Evolutionary conservation across 2,888 invertebrate species (phyloP), one percentile per base, ranked within the genome.

Genomic region (Iphiclides podalirius): DNA sequence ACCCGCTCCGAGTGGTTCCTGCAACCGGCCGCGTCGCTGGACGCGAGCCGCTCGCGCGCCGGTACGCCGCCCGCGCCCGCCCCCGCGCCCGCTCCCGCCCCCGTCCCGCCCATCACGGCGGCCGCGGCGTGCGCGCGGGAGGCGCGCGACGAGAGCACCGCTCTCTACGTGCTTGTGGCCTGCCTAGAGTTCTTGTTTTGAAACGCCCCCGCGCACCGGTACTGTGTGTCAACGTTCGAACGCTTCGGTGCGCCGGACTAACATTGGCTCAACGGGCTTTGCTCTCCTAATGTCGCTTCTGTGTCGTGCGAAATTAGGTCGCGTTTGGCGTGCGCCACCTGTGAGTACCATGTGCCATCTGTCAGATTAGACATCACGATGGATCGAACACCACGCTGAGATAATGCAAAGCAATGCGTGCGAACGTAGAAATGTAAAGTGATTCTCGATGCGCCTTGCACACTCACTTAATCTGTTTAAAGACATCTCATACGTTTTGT

Each of bases 1-100:
- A 97, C 98, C 61, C 93, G 98, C 65, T 98, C 98, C 53, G 98
- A 98, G 90, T 99, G 98, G 98, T 98, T 98, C 90, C 92, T 96
- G 81, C 93, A 94, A 69, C 93, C 93, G 51, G 90, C 90, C 58
- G 90, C 91, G 54, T 81, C 89, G 72, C 74, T 86, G 81, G 87
- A 87, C 72, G 79, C 75, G 66, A 67, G 74, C 63, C 78, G 83
- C 55, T 57, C 78, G 59, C 84, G 85, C 72, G 75, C 82, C 75
- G 84, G 83, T 79, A 70, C 73, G 64, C 66, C 71, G 47, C 53
- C 57, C 53, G 59, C 61, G 45, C 52, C 54, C 53, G 57, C 49
- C 59, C 53, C 51, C 55, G 41, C 47, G 53, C 47, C 53, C 54
- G 52, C 50, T 56, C 57, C 51, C 51, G 57, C 47, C 53, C 57